A percentile compares a stretch with the other conserved stretches of the same genome.
These are phyloP conservation scores for Chloroceryle amazona DNA, from an alignment of 2,797 vertebrate species.

Conservation along the genomic window DNA sequence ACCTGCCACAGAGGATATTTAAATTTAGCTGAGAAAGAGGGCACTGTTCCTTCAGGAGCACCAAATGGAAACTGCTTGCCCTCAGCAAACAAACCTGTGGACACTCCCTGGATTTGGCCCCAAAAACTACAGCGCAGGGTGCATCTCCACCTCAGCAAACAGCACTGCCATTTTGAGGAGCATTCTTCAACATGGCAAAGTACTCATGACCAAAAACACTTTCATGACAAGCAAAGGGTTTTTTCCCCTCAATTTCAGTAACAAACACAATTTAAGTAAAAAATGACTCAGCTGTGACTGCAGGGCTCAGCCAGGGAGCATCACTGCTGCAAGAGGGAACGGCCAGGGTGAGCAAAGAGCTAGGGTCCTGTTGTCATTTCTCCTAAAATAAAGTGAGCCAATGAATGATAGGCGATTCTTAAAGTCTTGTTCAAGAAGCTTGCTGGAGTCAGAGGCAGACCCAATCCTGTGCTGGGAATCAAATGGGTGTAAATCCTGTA, in stretches of 20 bases:
- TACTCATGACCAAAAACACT: background rate
- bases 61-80: background rate
- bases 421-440: background rate
- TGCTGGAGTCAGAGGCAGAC: background rate
- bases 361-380: rapidly evolving
- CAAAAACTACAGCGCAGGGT: background rate
- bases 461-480: rapidly evolving
- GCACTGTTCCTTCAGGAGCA: background rate
- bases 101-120: background rate
- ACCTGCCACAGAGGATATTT: background rate
- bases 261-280: background rate
- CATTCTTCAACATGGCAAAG: background rate
- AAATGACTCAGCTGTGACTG: slow-evolving; percentile 8
- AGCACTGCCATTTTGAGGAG: background rate
- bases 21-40: slow-evolving; percentile 7
- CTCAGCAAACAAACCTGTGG: background rate
- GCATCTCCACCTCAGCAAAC: slow-evolving; percentile 6
- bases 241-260: background rate
- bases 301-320: background rate
- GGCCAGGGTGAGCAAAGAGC: background rate
- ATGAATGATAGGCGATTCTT: rapidly evolving
- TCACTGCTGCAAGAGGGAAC: background rate
- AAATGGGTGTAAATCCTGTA: background rate
- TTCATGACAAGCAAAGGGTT: background rate
- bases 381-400: background rate